Conservation (phyloP, 1,140 invertebrate genomes). For the Plectus sambesii region DNA sequence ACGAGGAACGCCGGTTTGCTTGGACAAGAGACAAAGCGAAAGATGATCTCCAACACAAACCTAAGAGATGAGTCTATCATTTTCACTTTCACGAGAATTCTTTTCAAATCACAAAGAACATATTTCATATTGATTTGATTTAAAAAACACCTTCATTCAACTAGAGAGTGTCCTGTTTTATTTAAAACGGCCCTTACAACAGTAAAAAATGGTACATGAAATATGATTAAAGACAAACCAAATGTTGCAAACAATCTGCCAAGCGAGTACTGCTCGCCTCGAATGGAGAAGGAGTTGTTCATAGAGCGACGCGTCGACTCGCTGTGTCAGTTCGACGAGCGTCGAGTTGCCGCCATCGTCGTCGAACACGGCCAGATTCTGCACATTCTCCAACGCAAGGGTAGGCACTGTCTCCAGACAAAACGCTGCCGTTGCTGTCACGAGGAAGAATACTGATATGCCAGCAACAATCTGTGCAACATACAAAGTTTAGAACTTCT, state of each 20-base stretch:
- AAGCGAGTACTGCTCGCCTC: slow-evolving; percentile 42
- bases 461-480: slow-evolving; percentile 88
- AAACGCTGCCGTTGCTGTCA: slow-evolving; percentile 89
- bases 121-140: too few species aligned
- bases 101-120: too few species aligned
- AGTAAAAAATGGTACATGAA: too few species aligned
- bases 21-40: slow-evolving; percentile 58
- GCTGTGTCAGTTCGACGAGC: background rate
- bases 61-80: too few species aligned
- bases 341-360: slow-evolving; percentile 62
- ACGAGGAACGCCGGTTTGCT: slow-evolving; percentile 73
- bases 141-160: too few species aligned
- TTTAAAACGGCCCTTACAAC: too few species aligned
- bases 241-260: slow-evolving; percentile 82
- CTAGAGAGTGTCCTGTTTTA: too few species aligned
- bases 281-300: background rate
- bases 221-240: too few species aligned
- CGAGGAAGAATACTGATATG: slow-evolving; percentile 94
- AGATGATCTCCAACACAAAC: slow-evolving; percentile 77
- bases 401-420: slow-evolving; percentile 86
- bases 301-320: slow-evolving; percentile 10
- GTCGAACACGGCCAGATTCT: slow-evolving; percentile 79
- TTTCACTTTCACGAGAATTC: too few species aligned
- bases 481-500: too few species aligned
- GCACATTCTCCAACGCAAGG: slow-evolving; percentile 64